Evolutionary conservation across 2,797 vertebrate species (phyloP), one percentile per base, ranked within the genome.

Genomic region (Syndactyla subalaris): DNA sequence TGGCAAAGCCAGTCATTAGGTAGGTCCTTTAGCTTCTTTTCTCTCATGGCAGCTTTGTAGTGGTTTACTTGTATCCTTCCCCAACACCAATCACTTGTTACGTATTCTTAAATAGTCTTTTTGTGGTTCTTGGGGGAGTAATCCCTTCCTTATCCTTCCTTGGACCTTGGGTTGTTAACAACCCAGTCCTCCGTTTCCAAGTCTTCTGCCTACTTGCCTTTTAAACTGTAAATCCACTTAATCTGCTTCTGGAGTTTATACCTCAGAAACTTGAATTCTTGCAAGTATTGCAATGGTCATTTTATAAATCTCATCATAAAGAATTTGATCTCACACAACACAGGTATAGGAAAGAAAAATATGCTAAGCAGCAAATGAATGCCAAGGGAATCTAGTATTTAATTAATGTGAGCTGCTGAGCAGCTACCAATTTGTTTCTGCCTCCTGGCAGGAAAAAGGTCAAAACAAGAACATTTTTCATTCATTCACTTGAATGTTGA

Each of bases 141-240:
- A 92, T 67, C 76, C 48, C 29, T 85, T 91, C 46, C 34, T 88
- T 89, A 38, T 70, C 76, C 90, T 87, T n/a, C 4, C 36, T 89
- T 45, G 59, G 61, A 63, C 34, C 46, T 74, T 10, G 2, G 38
- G 59, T 75, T 54, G 4, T 67, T 91, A 92, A 73, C 61, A 87
- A 55, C 24, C 15, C 41, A 67, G 29, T 77, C 39, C 52, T 73
- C 20, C 66, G 51, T 94, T 96, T 85, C 57, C 86, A 86, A 93
- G 66, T 71, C 41, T 88, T 91, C 55, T 94, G 38, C 38, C 21
- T 72, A 63, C 54, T 94, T 95, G 49, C 26, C 66, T 88, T 57
- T 85, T 91, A 95, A 96, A 9, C 62, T 82, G 7, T 88, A 93
- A 97, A 2, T 66, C 70, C 10, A 67, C 39, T 78, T 95, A 95